phyloP scores from a whole-genome alignment of 1,140 invertebrate species.

The Leptonema lineaticorne region DNA sequence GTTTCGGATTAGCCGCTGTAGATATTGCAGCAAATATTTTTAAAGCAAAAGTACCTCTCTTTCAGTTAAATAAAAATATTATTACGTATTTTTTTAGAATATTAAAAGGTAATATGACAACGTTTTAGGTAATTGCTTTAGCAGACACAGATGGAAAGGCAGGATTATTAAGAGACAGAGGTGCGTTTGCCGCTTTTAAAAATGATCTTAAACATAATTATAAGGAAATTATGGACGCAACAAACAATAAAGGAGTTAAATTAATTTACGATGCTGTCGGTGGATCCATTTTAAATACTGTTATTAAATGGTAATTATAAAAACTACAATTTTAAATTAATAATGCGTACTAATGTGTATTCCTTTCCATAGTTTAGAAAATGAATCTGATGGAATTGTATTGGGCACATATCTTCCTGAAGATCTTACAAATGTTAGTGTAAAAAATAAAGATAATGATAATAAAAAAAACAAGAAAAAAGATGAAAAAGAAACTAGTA shows the following conservation, averaged over 20 bases:
- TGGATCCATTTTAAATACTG: slow-evolving; percentile 55
- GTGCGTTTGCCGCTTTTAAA: slow-evolving; percentile 56
- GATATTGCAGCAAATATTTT: slow-evolving; percentile 61
- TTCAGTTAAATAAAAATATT: background rate
- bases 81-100: too few species aligned
- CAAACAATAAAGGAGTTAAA: slow-evolving; percentile 54
- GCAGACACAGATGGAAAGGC: slow-evolving; percentile 57
- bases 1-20: slow-evolving; percentile 59
- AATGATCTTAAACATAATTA: slow-evolving; percentile 52
- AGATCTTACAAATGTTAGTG: background rate
- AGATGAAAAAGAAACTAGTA: slow-evolving; percentile 11
- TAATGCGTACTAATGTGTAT: background rate
- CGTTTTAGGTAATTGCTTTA: slow-evolving; percentile 57
- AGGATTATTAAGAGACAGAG: slow-evolving; percentile 56
- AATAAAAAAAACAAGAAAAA: slow-evolving; percentile 11
- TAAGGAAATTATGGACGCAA: slow-evolving; percentile 54
- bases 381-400: slow-evolving; percentile 11
- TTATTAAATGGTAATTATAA: slow-evolving; percentile 50
- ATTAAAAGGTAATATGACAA: too few species aligned
- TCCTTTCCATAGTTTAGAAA: slow-evolving; percentile 10
- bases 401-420: slow-evolving; percentile 32
- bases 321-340: background rate
- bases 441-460: background rate
- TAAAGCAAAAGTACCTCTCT: slow-evolving; percentile 53
- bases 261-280: slow-evolving; percentile 62